phyloP scores from a whole-genome alignment of 2,888 invertebrate species.

The Euclidia mi region DNA sequence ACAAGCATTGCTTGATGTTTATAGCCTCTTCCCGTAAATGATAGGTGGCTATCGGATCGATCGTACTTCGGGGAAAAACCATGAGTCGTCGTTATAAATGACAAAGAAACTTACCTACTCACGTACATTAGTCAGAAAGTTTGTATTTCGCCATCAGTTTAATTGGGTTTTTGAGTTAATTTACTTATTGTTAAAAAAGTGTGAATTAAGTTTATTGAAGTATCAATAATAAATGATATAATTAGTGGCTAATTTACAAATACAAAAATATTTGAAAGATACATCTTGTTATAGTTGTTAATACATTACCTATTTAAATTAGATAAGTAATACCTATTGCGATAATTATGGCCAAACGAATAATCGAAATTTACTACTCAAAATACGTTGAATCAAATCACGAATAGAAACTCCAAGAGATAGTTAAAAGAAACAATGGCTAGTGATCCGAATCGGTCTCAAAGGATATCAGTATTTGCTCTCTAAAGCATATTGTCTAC shows the following conservation, averaged over 20 bases:
- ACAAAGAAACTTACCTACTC: conserved; percentile 31
- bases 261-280: no score
- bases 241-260: no score
- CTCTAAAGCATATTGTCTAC: conserved; percentile 55
- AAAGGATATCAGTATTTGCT: conserved; percentile 53
- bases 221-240: no score
- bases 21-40: conserved; percentile 76
- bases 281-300: no score
- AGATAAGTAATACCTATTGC: no score
- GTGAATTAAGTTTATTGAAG: no score
- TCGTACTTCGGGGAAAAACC: conserved; percentile 79
- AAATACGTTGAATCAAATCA: conserved; percentile 1
- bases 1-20: conserved; percentile 76
- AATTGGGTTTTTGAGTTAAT: neutral
- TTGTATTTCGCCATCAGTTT: neutral
- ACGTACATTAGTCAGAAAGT: neutral
- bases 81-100: conserved; percentile 66
- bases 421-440: conserved; percentile 38
- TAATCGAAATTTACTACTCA: neutral
- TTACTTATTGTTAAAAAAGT: no score
- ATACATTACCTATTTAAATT: no score
- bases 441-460: conserved; percentile 33
- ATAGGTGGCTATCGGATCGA: conserved; percentile 72
- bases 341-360: no score
- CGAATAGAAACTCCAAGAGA: conserved; percentile 10